These are phyloP conservation scores for Agrotis segetum DNA, from an alignment of 2,888 invertebrate genomes.

Conservation along the genomic window DNA sequence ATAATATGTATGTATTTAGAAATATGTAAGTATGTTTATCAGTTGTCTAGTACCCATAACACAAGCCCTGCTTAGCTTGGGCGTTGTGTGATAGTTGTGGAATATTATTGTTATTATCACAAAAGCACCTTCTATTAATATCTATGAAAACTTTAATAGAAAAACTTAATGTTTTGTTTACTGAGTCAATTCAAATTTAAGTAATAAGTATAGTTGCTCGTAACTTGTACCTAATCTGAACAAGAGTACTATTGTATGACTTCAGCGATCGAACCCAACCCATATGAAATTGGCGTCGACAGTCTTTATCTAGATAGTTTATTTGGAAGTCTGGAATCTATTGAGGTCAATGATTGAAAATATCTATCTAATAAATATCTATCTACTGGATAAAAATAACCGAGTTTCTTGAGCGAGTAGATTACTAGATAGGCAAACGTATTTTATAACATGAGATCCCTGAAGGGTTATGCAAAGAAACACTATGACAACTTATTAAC, in stretches of 20 bases:
- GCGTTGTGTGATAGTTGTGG: too few species aligned
- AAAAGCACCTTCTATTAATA: too few species aligned
- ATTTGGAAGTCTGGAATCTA: constrained; percentile 41
- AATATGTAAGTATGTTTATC: too few species aligned
- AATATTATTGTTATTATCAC: too few species aligned
- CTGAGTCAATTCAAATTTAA: neutral
- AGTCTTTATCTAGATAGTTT: constrained; percentile 49
- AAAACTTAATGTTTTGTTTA: neutral
- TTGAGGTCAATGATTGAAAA: constrained; percentile 47
- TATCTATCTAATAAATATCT: too few species aligned
- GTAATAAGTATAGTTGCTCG: neutral
- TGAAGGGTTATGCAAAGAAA: neutral
- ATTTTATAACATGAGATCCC: too few species aligned
- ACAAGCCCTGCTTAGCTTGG: too few species aligned
- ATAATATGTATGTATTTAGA: too few species aligned
- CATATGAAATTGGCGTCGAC: constrained; percentile 42
- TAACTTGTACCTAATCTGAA: constrained; percentile 18
- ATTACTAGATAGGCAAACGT: neutral
- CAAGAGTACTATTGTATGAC: constrained; percentile 27
- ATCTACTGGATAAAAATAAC: constrained; percentile 21
- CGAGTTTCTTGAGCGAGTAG: neutral
- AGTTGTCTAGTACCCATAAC: too few species aligned
- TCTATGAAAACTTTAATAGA: neutral
- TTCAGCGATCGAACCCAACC: constrained; percentile 46
- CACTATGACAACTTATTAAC: constrained; percentile 1